A percentile compares a stretch with the other conserved stretches of the same genome.
These are phyloP conservation scores for Asarcornis scutulata DNA, from an alignment of 2,113 vertebrate species.

Conservation along the genomic window DNA sequence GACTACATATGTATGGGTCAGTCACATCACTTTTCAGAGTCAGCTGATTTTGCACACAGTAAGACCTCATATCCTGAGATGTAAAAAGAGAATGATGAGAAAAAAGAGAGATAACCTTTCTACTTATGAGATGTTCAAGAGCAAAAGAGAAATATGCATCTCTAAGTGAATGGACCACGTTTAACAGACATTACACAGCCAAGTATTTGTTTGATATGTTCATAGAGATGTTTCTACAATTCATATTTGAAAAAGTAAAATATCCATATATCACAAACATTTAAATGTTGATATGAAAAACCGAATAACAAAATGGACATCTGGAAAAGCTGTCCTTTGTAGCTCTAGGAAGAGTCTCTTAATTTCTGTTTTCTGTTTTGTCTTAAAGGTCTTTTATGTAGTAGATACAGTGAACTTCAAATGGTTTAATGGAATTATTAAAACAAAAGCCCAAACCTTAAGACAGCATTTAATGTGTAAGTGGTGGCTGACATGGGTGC, in stretches of 20 bases:
- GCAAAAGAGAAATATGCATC: background rate
- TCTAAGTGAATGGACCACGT: background rate
- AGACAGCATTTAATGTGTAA: background rate
- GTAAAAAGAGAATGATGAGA: background rate
- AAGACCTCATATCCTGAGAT: background rate
- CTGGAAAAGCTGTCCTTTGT: background rate
- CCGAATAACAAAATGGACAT: background rate
- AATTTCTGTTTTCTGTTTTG: background rate
- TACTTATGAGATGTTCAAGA: background rate
- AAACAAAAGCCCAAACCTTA: background rate
- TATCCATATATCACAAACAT: accelerated
- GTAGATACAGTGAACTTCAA: background rate
- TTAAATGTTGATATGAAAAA: background rate
- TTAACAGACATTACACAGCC: background rate
- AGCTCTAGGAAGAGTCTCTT: background rate
- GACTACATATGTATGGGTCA: background rate
- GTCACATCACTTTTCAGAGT: background rate
- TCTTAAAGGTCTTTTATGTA: background rate
- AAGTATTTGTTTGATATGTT: background rate
- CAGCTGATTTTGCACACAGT: background rate
- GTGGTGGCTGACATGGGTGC: background rate
- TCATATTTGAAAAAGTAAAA: background rate
- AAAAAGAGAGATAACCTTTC: background rate
- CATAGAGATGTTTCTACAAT: background rate
- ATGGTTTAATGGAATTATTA: background rate